Conservation (phyloP, 2,888 invertebrate genomes). For the Synergus japonicus region DNA sequence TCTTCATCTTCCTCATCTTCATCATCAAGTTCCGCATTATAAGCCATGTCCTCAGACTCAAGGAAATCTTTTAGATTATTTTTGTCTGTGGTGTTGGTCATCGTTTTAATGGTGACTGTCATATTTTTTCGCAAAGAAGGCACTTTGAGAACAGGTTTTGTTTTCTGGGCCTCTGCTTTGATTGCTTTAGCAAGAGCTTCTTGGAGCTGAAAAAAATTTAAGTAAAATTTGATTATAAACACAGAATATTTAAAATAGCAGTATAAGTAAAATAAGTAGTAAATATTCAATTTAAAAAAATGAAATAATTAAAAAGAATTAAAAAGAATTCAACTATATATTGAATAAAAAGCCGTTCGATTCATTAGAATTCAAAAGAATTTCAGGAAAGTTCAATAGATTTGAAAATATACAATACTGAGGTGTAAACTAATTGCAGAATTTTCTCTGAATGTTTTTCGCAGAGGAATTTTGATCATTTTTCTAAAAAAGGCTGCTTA, state of each 20-base stretch:
- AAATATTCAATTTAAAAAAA: too few species aligned
- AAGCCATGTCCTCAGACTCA: constrained; percentile 60
- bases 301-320: constrained; percentile 4
- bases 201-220: constrained; percentile 60
- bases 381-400: too few species aligned
- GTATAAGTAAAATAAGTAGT: too few species aligned
- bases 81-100: constrained; percentile 50
- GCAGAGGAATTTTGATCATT: too few species aligned
- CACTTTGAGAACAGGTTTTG: constrained; percentile 35
- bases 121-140: constrained; percentile 26
- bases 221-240: background rate
- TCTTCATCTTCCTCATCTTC: constrained; percentile 57
- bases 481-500: background rate
- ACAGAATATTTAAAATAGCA: too few species aligned
- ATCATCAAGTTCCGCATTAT: constrained; percentile 50
- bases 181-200: constrained; percentile 66
- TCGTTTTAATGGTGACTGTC: constrained; percentile 5
- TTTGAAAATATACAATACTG: too few species aligned
- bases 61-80: constrained; percentile 62
- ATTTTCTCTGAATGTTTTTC: too few species aligned
- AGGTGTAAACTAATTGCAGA: too few species aligned
- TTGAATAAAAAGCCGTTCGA: too few species aligned
- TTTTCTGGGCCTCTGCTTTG: constrained; percentile 66
- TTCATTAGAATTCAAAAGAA: too few species aligned
- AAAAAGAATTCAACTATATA: background rate